Base-by-base conservation (phyloP, 1,140 invertebrate genomes). In the Myzus persicae region DNA sequence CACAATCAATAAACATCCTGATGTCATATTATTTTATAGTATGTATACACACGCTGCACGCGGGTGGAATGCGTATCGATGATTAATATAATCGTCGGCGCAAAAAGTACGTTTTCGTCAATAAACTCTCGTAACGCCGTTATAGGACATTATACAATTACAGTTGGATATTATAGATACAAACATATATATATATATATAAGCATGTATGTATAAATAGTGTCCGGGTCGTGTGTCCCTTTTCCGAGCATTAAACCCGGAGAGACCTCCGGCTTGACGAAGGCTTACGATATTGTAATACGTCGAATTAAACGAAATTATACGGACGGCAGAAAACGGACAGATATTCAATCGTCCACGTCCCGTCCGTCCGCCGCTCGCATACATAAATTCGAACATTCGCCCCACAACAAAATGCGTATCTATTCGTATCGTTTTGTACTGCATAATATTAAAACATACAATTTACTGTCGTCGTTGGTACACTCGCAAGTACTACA, bases 301-400 rank as follows among this genome's bases (percentile, higher is more conserved):
- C 38, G 8, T 88, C 7, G 31, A 88, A 88, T 46, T 46, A 46
- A 88, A 88, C 44, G n/a, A 54, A 40, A 51, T 54, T 22, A 54
- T 51, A 89, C 59, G 14, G 88, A 38, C 88, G 51, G 88, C 36
- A 54, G 51, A 89, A 89, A 89, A 54, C 38, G 42, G 31, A 48
- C 42, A 36, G 59, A 18, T 22, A 14, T n/a, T n/a, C 40, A 20
- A 22, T 24, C 46, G 46, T 88, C 46, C 46, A 48, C 44, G 36
- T 36, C 31, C 31, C 31, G 11, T 59, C 31, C 31, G 11, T 59
- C 54, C 38, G 38, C 7, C 38, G 31, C 31, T 24, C 22, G 42
- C 14, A 85, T n/a, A 46, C 31, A 88, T 36, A 88, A 88, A 88
- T 51, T 88, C 6, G 22, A 88, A 36, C 42, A 51, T 5, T 44